phyloP scores from a whole-genome alignment of 2,113 vertebrate species.

The Pterocles orientalis region DNA sequence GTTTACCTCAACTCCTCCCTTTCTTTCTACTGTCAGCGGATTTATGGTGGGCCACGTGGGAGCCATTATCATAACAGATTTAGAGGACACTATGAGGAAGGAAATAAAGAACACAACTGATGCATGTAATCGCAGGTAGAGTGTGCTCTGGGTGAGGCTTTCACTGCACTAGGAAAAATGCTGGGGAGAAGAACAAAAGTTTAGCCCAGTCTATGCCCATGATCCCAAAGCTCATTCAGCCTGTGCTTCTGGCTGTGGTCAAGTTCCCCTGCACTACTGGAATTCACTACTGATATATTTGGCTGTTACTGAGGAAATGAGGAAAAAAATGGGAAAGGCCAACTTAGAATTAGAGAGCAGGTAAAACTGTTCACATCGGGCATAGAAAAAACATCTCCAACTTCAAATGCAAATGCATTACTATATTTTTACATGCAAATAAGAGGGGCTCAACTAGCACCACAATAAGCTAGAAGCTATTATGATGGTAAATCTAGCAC shows the following conservation, averaged over 20 bases:
- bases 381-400: not conserved
- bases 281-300: not conserved
- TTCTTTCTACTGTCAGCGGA: fast-evolving
- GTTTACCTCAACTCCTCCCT: fast-evolving
- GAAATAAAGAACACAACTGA: not conserved
- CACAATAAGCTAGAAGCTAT: not conserved
- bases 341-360: not conserved
- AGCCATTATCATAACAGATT: not conserved
- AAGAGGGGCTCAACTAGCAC: not conserved
- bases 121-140: not conserved
- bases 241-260: not conserved
- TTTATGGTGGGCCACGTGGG: not conserved
- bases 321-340: not conserved
- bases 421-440: not conserved
- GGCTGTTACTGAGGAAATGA: not conserved
- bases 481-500: not conserved
- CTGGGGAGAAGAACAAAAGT: not conserved
- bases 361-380: not conserved
- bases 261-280: not conserved
- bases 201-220: not conserved
- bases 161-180: not conserved
- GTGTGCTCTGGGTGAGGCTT: not conserved
- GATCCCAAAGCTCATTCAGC: not conserved
- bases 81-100: not conserved
- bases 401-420: not conserved